Percentiles rank a stretch among this genome's conserved stretches.
Conservation (phyloP, 2,113 vertebrate species). For the Mesembrinibis cayennensis region DNA sequence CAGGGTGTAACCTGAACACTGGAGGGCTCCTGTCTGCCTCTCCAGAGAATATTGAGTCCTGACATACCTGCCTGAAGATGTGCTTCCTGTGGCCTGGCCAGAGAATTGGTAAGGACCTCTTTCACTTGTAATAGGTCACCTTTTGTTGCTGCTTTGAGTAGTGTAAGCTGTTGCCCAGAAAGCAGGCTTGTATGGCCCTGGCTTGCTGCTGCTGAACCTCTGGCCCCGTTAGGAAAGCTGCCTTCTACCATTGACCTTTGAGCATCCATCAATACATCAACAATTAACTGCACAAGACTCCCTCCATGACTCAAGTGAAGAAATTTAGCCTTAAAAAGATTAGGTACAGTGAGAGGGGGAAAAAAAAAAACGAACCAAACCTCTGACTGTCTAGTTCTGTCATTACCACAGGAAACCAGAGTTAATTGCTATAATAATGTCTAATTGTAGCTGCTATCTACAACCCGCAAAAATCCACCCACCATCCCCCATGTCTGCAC, state of each 20-base stretch:
- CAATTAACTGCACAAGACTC: neutral
- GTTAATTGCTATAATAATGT: neutral
- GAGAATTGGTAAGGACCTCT: neutral
- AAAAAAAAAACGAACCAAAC: rapidly evolving
- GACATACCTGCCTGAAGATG: neutral
- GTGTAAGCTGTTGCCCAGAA: neutral
- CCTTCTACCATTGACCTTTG: neutral
- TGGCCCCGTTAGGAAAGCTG: neutral
- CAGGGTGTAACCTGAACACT: neutral
- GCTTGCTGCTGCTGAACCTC: neutral
- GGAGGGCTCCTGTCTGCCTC: neutral
- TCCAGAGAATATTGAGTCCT: neutral
- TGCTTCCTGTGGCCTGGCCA: neutral
- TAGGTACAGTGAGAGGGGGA: neutral
- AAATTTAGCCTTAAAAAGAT: neutral
- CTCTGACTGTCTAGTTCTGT: neutral
- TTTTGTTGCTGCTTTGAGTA: neutral
- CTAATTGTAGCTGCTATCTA: neutral
- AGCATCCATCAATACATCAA: neutral
- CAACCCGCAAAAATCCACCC: neutral
- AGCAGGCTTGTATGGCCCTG: neutral
- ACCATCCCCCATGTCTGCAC: neutral
- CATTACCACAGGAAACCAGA: neutral
- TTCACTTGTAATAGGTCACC: neutral
- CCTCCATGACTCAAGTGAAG: neutral